Conservation (phyloP, 2,888 invertebrate genomes). For the Clusia tigrina region DNA sequence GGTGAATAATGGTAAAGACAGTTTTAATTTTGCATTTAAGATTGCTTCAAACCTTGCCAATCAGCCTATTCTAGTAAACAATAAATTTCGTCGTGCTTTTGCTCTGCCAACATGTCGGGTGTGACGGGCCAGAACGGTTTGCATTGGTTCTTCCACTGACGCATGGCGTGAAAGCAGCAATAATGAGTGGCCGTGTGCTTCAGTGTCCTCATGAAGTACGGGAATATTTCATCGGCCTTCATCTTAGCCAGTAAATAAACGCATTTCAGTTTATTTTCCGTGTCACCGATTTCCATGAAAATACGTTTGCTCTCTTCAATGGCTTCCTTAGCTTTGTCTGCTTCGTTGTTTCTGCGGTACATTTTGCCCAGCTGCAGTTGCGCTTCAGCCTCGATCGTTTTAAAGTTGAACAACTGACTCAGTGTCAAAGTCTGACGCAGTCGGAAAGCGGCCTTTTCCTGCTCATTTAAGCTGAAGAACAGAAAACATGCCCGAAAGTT, state of each 20-base stretch:
- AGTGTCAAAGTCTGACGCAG: conserved; percentile 44
- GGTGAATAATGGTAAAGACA: too few species aligned
- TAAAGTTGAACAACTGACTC: conserved; percentile 35
- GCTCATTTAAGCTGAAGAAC: conserved; percentile 12
- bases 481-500: background rate
- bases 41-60: background rate
- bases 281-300: conserved; percentile 45
- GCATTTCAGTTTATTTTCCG: conserved; percentile 44
- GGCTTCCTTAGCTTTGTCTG: conserved; percentile 45
- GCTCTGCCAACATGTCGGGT: conserved; percentile 30
- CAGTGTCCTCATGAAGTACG: conserved; percentile 51
- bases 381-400: conserved; percentile 43
- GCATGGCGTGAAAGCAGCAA: conserved; percentile 48
- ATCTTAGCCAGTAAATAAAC: conserved; percentile 52
- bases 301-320: conserved; percentile 48
- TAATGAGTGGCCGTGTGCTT: conserved; percentile 40
- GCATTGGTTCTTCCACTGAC: conserved; percentile 52
- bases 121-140: conserved; percentile 47
- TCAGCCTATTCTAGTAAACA: conserved; percentile 44
- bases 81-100: conserved; percentile 41
- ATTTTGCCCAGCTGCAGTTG: conserved; percentile 48
- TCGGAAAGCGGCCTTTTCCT: background rate
- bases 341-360: conserved; percentile 39
- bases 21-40: background rate
- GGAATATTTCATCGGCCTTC: conserved; percentile 50